Evolutionary conservation across 2,113 vertebrate species (phyloP).

Genomic region (Prionailurus viverrinus): DNA sequence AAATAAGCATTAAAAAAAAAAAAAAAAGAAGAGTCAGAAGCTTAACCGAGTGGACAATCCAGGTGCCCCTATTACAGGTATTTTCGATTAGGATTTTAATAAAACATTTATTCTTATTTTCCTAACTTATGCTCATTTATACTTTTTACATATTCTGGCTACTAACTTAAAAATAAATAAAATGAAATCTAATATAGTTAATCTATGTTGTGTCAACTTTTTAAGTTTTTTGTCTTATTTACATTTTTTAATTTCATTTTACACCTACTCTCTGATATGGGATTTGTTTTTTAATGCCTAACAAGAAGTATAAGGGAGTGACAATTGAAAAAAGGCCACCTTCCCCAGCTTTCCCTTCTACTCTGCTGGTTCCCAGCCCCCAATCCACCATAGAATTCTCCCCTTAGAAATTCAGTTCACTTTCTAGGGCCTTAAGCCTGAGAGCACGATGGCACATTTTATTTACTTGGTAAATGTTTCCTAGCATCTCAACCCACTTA

Average conservation of each 20-base stretch:
- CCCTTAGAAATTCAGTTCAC: neutral
- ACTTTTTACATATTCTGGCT: neutral
- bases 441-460: neutral
- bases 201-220: no score
- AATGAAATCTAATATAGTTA: neutral
- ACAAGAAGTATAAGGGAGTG: neutral
- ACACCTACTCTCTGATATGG: neutral
- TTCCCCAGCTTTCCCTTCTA: neutral
- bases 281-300: neutral
- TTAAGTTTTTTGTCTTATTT: neutral
- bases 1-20: no score
- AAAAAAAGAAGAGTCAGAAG: no score
- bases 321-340: neutral
- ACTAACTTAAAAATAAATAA: constrained; percentile 36
- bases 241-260: neutral
- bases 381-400: neutral
- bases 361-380: neutral
- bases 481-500: neutral
- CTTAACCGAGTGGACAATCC: no score
- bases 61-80: neutral
- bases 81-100: neutral
- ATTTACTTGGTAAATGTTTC: neutral
- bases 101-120: constrained; percentile 39
- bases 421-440: neutral
- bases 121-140: neutral